Percentiles rank a stretch among this genome's conserved stretches.
Evolutionary conservation across 2,797 vertebrate species (phyloP).

Genomic region (Sylvilagus floridanus): DNA sequence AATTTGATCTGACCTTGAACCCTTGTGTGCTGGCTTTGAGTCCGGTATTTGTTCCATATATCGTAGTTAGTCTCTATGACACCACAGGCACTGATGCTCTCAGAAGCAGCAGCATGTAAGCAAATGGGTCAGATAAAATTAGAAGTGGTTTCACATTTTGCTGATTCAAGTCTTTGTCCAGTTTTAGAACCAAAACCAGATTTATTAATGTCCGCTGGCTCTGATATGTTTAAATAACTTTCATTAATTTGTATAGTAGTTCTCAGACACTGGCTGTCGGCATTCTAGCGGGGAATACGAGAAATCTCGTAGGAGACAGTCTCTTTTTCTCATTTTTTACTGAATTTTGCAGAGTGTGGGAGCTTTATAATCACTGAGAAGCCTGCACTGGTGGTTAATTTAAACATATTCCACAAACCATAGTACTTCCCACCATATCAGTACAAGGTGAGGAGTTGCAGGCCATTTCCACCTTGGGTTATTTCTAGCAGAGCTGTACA

Average conservation of each 20-base stretch:
- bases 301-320: background rate
- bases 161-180: constrained; percentile 70
- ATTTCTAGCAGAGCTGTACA: background rate
- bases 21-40: constrained; percentile 13
- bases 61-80: background rate
- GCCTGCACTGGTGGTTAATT: background rate
- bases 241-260: constrained; percentile 62
- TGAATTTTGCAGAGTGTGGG: background rate
- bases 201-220: constrained; percentile 74
- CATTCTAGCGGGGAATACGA: constrained; percentile 28
- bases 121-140: constrained; percentile 79
- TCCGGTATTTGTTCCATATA: background rate
- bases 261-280: constrained; percentile 44
- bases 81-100: background rate
- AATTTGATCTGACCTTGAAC: constrained; percentile 59
- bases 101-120: constrained; percentile 31
- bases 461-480: background rate
- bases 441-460: background rate
- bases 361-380: constrained; percentile 9
- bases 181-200: constrained; percentile 75
- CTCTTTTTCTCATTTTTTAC: constrained; percentile 36
- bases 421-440: background rate
- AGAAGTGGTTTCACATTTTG: constrained; percentile 80
- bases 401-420: constrained; percentile 1
- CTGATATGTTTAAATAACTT: constrained; percentile 64